Evolutionary conservation across 2,113 vertebrate species (phyloP), one percentile per base, ranked within the genome.

Genomic region (Psittacara wagleri): DNA sequence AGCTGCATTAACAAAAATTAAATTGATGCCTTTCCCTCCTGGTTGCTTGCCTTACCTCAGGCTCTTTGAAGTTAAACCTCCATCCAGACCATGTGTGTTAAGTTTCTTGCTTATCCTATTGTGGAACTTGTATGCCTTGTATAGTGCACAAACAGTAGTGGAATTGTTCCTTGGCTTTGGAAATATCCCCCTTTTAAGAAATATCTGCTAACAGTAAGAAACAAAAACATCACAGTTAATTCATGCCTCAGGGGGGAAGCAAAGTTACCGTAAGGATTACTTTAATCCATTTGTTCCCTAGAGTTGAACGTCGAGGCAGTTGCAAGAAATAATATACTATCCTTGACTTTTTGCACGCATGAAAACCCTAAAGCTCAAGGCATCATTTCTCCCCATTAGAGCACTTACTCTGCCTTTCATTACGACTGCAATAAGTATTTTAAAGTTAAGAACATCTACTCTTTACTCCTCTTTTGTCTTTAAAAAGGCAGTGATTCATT

Each of bases 401-500:
- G 10, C 39, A 29, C 62, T 79, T 64, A 66, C 9, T 67, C 81
- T 94, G 52, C 80, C 29, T 49, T 82, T 86, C 59, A 73, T 83
- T 51, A 70, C n/a, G 19, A 59, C 37, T 95, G 83, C 82, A 95
- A 19, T 82, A 86, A 83, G 35, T 68, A 28, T 80, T 94, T 94
- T 91, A 35, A 90, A 92, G 41, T 77, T 79, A 83, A 87, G 94
- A 95, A 31, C 19, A 63, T 89, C 79, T 79, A 74, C 78, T 86
- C 74, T 93, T 91, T 82, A 73, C 79, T 82, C 43, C 43, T 66
- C 14, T 74, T 78, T 63, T 39, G 31, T 83, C 49, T 93, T 94
- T 93, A 55, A 94, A 80, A 83, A 92, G 64, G 14, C 29, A 6
- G 15, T 78, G 83, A 96, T 91, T 94, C 92, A 97, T 69, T 87